Conservation (phyloP, 2,113 vertebrate genomes). For the Thunnus thynnus region DNA sequence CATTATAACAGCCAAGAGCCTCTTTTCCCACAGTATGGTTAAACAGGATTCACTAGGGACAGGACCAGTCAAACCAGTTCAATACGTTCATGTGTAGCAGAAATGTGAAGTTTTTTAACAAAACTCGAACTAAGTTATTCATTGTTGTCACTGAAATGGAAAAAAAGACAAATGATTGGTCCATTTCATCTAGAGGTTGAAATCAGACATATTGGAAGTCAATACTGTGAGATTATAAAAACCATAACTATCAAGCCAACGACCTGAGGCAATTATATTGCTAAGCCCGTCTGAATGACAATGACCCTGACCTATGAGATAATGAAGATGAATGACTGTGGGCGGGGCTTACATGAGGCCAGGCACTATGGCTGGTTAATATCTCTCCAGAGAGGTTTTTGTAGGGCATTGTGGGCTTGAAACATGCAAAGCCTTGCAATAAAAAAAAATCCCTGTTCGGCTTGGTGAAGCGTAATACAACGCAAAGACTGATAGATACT, state of each 20-base stretch:
- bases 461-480: slow-evolving; percentile 9
- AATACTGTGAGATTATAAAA: slow-evolving; percentile 41
- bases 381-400: slow-evolving; percentile 52
- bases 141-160: neutral
- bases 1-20: neutral
- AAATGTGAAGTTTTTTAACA: neutral
- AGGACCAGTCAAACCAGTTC: neutral
- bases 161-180: neutral
- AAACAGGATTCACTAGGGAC: neutral
- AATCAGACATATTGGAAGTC: slow-evolving; percentile 28
- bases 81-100: neutral
- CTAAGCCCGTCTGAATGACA: slow-evolving; percentile 47
- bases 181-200: neutral
- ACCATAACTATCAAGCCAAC: slow-evolving; percentile 34
- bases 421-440: slow-evolving; percentile 28
- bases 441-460: slow-evolving; percentile 27
- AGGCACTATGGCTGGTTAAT: slow-evolving; percentile 34
- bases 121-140: neutral
- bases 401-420: slow-evolving; percentile 17
- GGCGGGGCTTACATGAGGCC: slow-evolving; percentile 34
- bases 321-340: slow-evolving; percentile 65
- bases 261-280: slow-evolving; percentile 50
- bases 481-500: slow-evolving; percentile 15
- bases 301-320: slow-evolving; percentile 60
- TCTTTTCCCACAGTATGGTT: neutral